Percentiles rank a stretch among this genome's conserved stretches.
phyloP scores from a whole-genome alignment of 2,797 vertebrate species.

The Crax fasciolata region DNA sequence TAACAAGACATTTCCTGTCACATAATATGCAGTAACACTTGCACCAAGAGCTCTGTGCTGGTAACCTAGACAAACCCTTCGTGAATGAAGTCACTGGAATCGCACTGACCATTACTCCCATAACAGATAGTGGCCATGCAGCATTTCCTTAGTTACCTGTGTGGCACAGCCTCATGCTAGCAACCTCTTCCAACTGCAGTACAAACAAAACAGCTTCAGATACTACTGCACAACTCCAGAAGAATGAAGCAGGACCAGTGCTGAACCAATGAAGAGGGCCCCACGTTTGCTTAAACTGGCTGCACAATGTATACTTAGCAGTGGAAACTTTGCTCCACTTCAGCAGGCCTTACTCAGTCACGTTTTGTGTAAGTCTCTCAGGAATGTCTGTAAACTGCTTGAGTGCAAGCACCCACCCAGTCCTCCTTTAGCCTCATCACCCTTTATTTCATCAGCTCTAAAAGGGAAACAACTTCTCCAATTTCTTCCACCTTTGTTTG shows the following conservation, averaged over 20 bases:
- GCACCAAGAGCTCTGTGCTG: not conserved
- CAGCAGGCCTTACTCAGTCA: not conserved
- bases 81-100: not conserved
- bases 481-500: not conserved
- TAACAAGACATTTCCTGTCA: not conserved
- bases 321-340: not conserved
- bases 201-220: not conserved
- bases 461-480: not conserved
- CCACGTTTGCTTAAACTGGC: not conserved
- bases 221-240: not conserved
- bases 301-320: not conserved
- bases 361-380: not conserved
- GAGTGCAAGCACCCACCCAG: not conserved
- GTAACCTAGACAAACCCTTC: not conserved
- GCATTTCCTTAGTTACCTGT: not conserved
- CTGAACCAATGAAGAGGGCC: not conserved
- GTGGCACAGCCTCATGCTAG: not conserved
- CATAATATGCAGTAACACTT: fast-evolving
- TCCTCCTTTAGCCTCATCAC: not conserved
- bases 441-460: fast-evolving
- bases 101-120: not conserved
- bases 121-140: not conserved
- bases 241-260: not conserved
- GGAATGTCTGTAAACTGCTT: not conserved
- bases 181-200: not conserved